Evolutionary conservation across 2,797 vertebrate genomes (phyloP).

Genomic region (Sciurus carolinensis): DNA sequence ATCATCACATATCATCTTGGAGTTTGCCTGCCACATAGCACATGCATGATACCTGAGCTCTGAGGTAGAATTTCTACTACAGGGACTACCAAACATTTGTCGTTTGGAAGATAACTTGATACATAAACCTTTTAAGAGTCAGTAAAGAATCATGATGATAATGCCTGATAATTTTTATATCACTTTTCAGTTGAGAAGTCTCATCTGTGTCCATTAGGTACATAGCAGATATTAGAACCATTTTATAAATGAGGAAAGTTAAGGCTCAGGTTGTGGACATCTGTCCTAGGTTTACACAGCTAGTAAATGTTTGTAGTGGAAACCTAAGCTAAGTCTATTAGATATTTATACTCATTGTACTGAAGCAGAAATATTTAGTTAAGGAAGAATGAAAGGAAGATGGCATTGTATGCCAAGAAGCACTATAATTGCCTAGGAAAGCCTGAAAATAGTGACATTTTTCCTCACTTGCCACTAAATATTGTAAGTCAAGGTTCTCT

Average conservation of each 20-base stretch:
- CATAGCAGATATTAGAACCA: neutral
- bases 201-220: neutral
- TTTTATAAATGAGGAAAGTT: constrained; percentile 44
- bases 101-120: constrained; percentile 27
- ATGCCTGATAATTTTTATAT: neutral
- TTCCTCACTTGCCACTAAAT: constrained; percentile 13
- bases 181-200: constrained; percentile 30
- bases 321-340: constrained; percentile 39
- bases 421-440: neutral
- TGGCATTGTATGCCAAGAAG: neutral
- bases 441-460: neutral
- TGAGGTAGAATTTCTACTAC: neutral
- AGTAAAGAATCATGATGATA: neutral
- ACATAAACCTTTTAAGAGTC: constrained; percentile 30
- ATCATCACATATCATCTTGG: neutral
- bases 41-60: neutral
- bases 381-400: neutral
- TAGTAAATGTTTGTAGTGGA: neutral
- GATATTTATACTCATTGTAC: neutral
- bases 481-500: neutral
- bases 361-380: neutral
- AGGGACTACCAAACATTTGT: neutral
- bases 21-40: neutral
- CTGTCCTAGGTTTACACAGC: constrained; percentile 31
- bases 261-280: neutral